A percentile compares a stretch with the other conserved stretches of the same genome.
These are phyloP conservation scores for Myanophis thanlyinensis DNA, from an alignment of 2,113 vertebrate genomes.

Conservation along the genomic window DNA sequence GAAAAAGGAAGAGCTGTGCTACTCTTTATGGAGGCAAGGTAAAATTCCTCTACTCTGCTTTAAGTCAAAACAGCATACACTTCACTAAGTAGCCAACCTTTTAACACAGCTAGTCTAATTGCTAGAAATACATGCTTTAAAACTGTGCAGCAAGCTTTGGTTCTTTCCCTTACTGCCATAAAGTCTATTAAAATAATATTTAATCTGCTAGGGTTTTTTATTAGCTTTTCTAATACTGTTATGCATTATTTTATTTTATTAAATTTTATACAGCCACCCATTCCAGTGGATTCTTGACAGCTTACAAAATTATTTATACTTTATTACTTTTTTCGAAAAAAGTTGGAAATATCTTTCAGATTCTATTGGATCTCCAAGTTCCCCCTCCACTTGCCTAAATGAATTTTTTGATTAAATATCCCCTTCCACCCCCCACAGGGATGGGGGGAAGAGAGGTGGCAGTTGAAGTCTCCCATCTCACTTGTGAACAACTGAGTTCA, in stretches of 20 bases:
- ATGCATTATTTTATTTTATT: background rate
- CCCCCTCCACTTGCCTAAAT: background rate
- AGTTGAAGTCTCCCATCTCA: no score
- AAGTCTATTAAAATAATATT: background rate
- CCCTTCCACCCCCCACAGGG: background rate
- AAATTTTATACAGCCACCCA: background rate
- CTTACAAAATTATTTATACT: background rate
- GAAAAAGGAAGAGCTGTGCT: background rate
- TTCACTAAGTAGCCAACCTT: background rate
- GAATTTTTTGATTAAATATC: background rate
- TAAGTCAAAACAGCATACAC: background rate
- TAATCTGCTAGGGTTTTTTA: background rate
- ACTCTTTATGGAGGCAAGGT: background rate
- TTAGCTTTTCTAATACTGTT: background rate
- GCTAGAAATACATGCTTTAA: background rate
- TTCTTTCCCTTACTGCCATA: background rate
- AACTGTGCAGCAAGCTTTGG: background rate
- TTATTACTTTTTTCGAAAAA: background rate
- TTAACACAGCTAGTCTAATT: background rate
- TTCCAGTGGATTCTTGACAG: background rate
- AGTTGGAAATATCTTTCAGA: background rate
- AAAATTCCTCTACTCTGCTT: background rate
- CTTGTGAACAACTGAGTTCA: background rate
- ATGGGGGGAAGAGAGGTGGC: no score
- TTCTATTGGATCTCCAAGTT: background rate